Evolutionary conservation across 2,888 invertebrate genomes (phyloP), one percentile per base, ranked within the genome.

Genomic region (Dryococelus australis): DNA sequence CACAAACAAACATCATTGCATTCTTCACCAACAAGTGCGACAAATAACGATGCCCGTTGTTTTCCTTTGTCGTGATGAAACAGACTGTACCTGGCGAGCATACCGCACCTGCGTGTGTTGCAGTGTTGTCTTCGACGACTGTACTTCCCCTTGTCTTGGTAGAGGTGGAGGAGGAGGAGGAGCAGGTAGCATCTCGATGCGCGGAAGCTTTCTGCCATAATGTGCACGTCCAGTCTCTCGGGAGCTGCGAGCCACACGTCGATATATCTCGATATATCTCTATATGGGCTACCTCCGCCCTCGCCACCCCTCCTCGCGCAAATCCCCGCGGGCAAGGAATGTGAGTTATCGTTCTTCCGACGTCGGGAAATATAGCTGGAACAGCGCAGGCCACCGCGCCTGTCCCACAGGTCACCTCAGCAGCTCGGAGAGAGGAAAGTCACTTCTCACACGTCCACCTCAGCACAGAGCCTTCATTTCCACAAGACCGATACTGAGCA

Each of bases 311-410:
- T 3, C 65, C 1, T 6, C 65, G 12, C 3, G 65, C 6, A 65
- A 65, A 65, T 65, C 65, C 35, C 65, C 65, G 65, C 24, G 65
- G 65, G 65, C 65, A n/a, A 51, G 65, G 65, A 65, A 65, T 65
- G 24, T 65, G 65, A 65, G 65, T 65, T 65, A 65, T 65, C 65
- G 65, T 16, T 65, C 65, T n/a, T 65, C n/a, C 65, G 20, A 20
- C 65, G 47, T 10, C 47, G 47, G 47, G 47, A 47, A 47, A 47
- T 47, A 47, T 47, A 47, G 47, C 47, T 16, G 12, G 47, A 13
- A 47, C 47, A 47, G 8, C 47, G 16, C 47, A 47, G 47, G 47
- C 16, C 47, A 16, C 16, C 2, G 12, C 47, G 65, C 20, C 65
- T 65, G 65, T n/a, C 65, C 20, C 65, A 65, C 20, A 65, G 65